Evolutionary conservation across 1,140 invertebrate species (phyloP).

Genomic region (Ostrea edulis): DNA sequence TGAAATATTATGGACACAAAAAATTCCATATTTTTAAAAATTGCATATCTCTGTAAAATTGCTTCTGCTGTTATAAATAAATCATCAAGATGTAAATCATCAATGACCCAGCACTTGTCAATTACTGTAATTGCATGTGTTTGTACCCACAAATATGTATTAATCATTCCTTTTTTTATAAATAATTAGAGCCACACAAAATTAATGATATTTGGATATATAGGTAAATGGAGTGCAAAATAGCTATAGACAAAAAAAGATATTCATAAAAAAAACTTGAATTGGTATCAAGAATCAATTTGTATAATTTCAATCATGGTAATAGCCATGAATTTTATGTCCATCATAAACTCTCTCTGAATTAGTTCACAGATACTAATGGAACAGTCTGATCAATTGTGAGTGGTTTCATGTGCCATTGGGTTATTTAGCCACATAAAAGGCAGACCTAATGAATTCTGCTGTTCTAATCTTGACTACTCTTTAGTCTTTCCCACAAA

Average conservation of each 20-base stretch:
- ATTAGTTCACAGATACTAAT: background rate
- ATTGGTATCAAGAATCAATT: slow-evolving; percentile 13
- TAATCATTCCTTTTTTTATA: background rate
- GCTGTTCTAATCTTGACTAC: no score
- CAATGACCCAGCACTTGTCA: no score
- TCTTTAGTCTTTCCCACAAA: no score
- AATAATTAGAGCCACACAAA: background rate
- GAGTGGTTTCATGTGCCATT: background rate
- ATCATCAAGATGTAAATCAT: no score
- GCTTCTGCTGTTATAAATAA: no score
- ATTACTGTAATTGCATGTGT: no score
- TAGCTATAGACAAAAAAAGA: background rate
- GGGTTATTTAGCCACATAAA: slow-evolving; percentile 1
- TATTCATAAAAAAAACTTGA: slow-evolving; percentile 18
- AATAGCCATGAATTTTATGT: background rate
- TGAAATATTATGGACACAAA: no score
- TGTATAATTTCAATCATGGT: slow-evolving; percentile 17
- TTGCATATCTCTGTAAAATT: no score
- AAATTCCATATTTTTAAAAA: no score
- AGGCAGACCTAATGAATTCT: background rate
- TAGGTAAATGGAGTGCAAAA: background rate
- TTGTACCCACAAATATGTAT: no score
- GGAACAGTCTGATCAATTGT: background rate
- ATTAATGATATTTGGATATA: background rate
- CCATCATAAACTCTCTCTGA: background rate